Evolutionary conservation across 2,888 invertebrate species (phyloP), one percentile per base, ranked within the genome.

Genomic region (Mylabris sibirica): DNA sequence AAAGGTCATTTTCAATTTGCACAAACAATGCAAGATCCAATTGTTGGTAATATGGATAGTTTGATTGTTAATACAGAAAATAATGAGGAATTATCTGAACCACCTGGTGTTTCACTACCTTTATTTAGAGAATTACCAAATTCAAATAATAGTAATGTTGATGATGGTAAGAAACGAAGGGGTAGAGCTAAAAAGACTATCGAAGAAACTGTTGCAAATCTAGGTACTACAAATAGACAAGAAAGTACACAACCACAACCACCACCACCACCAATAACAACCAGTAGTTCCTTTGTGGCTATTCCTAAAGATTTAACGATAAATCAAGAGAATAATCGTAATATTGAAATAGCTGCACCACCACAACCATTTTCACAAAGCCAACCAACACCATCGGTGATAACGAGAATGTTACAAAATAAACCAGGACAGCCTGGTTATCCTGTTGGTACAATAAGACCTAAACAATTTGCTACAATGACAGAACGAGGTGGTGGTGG

Each of bases 391-490:
- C 86, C 88, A 0, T 90, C 90, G 53, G 90, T 90, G 8, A 90
- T 90, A 60, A 90, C 89, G 9, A 85, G 90, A 74, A 89, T 90
- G 88, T 84, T 90, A 59, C 89, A 89, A 74, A 83, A 86, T 1
- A 87, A 86, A 72, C 77, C 77, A 24, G 77, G 78, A 17, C 73
- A 76, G 69, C 66, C 77, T 8, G 67, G 73, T 35, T 80, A 77
- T 59, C 79, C 80, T 5, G 75, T 80, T 14, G 82, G 82, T 22
- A 72, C 76, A 6, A 81, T 82, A 41, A 70, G 81, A 44, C 79
- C 81, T 5, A 81, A 80, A 71, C 81, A 78, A 63, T 81, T 81
- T 71, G 81, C 80, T 11, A 78, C 80, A 24, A 80, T 81, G 80
- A 75, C 77, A 6, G 78, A 77, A 22, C 24, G 77, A 74, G 67